These are phyloP conservation scores for Ips nitidus DNA, from an alignment of 1,140 invertebrate genomes.

Conservation along the genomic window DNA sequence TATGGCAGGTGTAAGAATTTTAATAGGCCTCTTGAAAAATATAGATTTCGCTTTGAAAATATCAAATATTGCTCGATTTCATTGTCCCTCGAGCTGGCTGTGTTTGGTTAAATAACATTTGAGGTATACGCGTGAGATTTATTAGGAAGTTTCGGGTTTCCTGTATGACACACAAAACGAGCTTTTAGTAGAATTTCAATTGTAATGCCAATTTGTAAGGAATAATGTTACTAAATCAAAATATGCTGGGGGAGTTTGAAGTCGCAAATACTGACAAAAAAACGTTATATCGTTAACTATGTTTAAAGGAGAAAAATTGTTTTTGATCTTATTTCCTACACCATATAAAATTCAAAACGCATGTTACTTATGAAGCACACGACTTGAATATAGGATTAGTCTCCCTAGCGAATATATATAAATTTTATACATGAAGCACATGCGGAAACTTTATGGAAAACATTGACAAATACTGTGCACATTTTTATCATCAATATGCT, in stretches of 20 bases:
- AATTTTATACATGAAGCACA: background rate
- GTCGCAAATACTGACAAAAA: background rate
- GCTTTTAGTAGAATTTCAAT: no score
- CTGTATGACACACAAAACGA: no score
- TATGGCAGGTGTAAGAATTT: slow-evolving; percentile 20
- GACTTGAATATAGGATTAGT: slow-evolving; percentile 16
- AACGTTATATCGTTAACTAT: background rate
- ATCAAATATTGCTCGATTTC: background rate
- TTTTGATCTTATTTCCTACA: slow-evolving; percentile 31
- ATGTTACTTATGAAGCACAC: slow-evolving; percentile 17
- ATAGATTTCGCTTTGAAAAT: slow-evolving; percentile 16
- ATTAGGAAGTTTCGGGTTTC: slow-evolving; percentile 2
- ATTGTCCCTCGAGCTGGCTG: background rate
- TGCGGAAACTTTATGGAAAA: no score
- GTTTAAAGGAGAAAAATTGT: slow-evolving; percentile 19
- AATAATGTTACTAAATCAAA: no score
- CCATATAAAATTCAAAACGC: slow-evolving; percentile 26
- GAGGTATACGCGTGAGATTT: background rate
- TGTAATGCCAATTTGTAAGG: no score
- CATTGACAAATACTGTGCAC: no score
- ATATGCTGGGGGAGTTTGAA: background rate
- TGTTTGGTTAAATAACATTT: slow-evolving; percentile 27
- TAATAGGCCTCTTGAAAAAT: slow-evolving; percentile 15
- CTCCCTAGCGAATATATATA: background rate
- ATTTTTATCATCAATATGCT: no score